These are phyloP conservation scores for Sebastiscus tertius DNA, from an alignment of 2,797 vertebrate species.

Conservation along the genomic window DNA sequence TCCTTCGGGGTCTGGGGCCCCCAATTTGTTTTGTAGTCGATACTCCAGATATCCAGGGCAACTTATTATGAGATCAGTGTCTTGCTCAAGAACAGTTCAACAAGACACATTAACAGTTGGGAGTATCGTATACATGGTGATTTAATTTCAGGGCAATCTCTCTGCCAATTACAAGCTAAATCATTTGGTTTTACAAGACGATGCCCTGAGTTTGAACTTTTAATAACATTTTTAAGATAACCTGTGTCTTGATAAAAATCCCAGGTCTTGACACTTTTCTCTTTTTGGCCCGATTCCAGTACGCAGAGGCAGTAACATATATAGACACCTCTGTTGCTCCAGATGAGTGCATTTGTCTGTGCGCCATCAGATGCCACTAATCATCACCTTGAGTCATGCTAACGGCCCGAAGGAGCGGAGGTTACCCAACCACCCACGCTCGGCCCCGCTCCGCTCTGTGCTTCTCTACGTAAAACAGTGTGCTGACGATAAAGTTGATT, in stretches of 20 bases:
- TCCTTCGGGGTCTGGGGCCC: slow-evolving; percentile 22
- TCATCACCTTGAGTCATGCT: slow-evolving; percentile 61
- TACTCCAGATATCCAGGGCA: slow-evolving; percentile 20
- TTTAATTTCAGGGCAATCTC: not conserved
- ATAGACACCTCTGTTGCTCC: slow-evolving; percentile 18
- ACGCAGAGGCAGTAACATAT: slow-evolving; percentile 1
- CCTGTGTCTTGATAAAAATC: not conserved
- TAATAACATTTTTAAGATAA: not conserved
- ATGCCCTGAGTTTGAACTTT: slow-evolving; percentile 8
- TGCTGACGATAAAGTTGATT: slow-evolving; percentile 67
- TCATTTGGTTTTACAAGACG: not conserved
- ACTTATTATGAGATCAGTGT: slow-evolving; percentile 9
- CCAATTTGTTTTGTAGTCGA: slow-evolving; percentile 37
- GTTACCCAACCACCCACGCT: slow-evolving; percentile 49
- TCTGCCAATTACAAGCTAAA: not conserved
- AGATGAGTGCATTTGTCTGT: slow-evolving; percentile 22
- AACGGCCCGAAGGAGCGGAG: slow-evolving; percentile 31
- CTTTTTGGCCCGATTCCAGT: not conserved
- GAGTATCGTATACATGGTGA: not conserved
- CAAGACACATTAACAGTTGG: not conserved
- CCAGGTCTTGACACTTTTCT: not conserved
- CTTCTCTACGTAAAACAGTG: slow-evolving; percentile 59
- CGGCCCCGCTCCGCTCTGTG: slow-evolving; percentile 17
- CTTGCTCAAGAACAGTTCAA: slow-evolving; percentile 31
- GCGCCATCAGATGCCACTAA: slow-evolving; percentile 50